Base-by-base conservation (phyloP, 2,797 vertebrate species). In the Eremophila alpestris region DNA sequence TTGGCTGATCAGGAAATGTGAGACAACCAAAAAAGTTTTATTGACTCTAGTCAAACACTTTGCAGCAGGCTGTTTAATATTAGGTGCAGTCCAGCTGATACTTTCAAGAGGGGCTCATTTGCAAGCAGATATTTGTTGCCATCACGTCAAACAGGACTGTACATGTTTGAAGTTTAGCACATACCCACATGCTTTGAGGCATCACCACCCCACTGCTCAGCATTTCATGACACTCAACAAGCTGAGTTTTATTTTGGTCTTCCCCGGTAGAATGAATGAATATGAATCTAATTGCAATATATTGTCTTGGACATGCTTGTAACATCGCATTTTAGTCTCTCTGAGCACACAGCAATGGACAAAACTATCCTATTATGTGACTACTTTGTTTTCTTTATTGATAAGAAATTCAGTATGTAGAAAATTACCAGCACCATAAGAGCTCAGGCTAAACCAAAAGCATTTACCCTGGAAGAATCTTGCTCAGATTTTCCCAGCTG, bases 311-410 rank as follows among this genome's bases (percentile, higher is more conserved):
- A 79, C 46, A 20, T 13, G 13, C 41, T 79, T 70, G 34, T 75
- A 69, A 14, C 2, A 0, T 27, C 10, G 27, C 14, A 19, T 83
- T 82, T 83, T 73, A 82, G 22, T 52, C 12, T 71, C 68, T 32
- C 6, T 46, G 26, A 77, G 64, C 26, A 79, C 26, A 67, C 19
- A 63, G 67, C 48, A 32, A 78, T 9, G 40, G 49, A 86, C 48
- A 80, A 56, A 87, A 80, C 48, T 52, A 81, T 52, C 16, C 5
- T 11, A 21, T 77, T 56, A 51, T 32, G 29, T 77, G 21, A 80
- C 32, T 77, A 29, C 22, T 81, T 95, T 62, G 40, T 81, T 97
- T 93, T 70, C 74, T 87, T 91, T 90, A 75, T 46, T 70, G 71
- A 56, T 89, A 93, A 90, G 40, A 89, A 87, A 27, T 34, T 41